Evolutionary conservation across 2,113 vertebrate genomes (phyloP).

Genomic region (Ceyx cyanopectus): DNA sequence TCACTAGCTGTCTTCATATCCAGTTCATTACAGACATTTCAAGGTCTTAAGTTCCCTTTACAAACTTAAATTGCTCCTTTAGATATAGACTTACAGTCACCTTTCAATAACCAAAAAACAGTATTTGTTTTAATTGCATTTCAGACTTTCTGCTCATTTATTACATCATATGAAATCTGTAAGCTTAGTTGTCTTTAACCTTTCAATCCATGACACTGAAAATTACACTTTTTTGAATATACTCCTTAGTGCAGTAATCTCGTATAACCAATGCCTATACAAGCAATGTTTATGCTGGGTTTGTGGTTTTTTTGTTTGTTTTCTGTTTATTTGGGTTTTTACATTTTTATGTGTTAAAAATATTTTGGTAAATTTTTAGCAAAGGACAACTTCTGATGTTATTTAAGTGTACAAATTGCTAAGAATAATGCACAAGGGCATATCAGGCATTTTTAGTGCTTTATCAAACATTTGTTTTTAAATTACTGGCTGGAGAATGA

Average conservation of each 20-base stretch:
- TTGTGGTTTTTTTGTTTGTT: constrained; percentile 84
- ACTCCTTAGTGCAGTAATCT: constrained; percentile 78
- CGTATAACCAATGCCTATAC: constrained; percentile 85
- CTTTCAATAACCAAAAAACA: constrained; percentile 56
- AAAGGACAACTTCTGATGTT: constrained; percentile 85
- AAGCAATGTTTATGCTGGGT: constrained; percentile 83
- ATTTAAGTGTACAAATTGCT: constrained; percentile 85
- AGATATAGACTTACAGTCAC: constrained; percentile 14
- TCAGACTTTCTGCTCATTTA: constrained; percentile 24
- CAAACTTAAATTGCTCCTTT: constrained; percentile 39
- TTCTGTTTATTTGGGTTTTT: constrained; percentile 82
- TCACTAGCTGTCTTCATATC: constrained; percentile 6
- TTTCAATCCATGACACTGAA: constrained; percentile 53
- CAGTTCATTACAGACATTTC: not conserved
- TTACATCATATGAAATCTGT: not conserved
- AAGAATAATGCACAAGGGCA: constrained; percentile 78
- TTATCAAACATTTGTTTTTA: constrained; percentile 69
- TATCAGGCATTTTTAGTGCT: constrained; percentile 82
- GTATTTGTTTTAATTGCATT: constrained; percentile 55
- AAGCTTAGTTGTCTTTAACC: constrained; percentile 38
- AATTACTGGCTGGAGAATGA: constrained; percentile 53
- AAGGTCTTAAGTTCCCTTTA: constrained; percentile 33
- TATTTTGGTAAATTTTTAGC: constrained; percentile 97
- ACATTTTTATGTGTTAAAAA: constrained; percentile 93
- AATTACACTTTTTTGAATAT: constrained; percentile 79